phyloP scores from a whole-genome alignment of 2,113 vertebrate species.

The Piaya cayana region DNA sequence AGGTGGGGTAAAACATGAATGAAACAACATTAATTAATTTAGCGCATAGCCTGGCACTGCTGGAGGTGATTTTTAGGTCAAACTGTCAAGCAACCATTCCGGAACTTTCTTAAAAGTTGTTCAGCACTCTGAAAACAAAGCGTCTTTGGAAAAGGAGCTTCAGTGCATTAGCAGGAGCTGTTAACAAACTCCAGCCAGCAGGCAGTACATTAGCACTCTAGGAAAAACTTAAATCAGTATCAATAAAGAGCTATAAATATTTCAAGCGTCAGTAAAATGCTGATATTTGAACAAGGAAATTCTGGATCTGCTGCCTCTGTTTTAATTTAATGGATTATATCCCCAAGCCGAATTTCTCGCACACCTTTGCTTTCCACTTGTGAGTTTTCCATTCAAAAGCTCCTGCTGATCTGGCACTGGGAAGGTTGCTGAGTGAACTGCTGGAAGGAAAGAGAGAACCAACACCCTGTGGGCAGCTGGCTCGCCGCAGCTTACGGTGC shows the following conservation, averaged over 20 bases:
- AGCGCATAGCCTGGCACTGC: not conserved
- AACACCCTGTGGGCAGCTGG: fast-evolving
- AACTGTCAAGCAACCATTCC: not conserved
- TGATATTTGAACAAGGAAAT: not conserved
- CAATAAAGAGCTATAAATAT: not conserved
- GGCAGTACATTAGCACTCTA: not conserved
- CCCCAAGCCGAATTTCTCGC: not conserved
- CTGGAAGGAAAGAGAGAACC: not conserved
- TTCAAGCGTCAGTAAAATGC: not conserved
- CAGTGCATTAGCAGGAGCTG: not conserved
- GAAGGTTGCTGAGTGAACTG: not conserved
- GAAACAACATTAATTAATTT: not conserved
- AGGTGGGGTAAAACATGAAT: not conserved
- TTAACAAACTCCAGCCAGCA: not conserved
- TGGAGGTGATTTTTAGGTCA: not conserved
- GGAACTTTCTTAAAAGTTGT: not conserved
- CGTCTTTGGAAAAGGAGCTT: not conserved
- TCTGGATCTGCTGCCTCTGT: not conserved
- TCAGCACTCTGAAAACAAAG: not conserved
- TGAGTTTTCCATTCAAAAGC: not conserved
- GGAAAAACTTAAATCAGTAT: not conserved
- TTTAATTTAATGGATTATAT: not conserved
- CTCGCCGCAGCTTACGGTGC: not conserved
- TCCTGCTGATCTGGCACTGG: not conserved
- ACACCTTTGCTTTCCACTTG: not conserved